Evolutionary conservation across 2,113 vertebrate species (phyloP).

Genomic region (Carassius carassius): DNA sequence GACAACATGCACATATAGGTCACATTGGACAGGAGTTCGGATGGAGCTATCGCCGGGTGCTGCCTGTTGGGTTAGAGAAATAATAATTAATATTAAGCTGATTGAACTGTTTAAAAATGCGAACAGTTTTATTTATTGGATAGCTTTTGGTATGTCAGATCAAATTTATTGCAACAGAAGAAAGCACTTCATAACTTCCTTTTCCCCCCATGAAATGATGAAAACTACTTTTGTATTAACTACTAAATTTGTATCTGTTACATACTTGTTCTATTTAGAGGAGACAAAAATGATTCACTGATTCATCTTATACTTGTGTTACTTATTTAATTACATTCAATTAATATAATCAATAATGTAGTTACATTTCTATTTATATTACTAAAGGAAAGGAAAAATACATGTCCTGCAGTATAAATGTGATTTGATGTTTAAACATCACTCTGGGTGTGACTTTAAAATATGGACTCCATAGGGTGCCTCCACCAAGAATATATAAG

Average conservation of each 20-base stretch:
- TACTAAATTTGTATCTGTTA: not conserved
- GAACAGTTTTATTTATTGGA: not conserved
- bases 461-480: slow-evolving; percentile 43
- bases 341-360: not conserved
- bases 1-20: slow-evolving; percentile 79
- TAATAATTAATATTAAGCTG: not conserved
- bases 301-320: not conserved
- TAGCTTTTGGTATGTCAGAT: not conserved
- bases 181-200: not conserved
- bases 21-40: slow-evolving; percentile 72
- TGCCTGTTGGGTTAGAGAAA: slow-evolving; percentile 70
- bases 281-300: not conserved
- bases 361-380: not conserved
- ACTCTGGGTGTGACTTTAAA: slow-evolving; percentile 37
- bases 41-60: slow-evolving; percentile 76
- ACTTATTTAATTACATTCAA: not conserved
- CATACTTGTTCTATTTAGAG: not conserved
- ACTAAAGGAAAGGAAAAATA: not conserved
- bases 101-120: not conserved
- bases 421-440: slow-evolving; percentile 25
- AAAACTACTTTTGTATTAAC: not conserved
- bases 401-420: not conserved
- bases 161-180: not conserved
- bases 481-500: slow-evolving; percentile 57
- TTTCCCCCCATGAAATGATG: not conserved